phyloP scores from a whole-genome alignment of 2,797 vertebrate genomes.

The Carcharodon carcharias region DNA sequence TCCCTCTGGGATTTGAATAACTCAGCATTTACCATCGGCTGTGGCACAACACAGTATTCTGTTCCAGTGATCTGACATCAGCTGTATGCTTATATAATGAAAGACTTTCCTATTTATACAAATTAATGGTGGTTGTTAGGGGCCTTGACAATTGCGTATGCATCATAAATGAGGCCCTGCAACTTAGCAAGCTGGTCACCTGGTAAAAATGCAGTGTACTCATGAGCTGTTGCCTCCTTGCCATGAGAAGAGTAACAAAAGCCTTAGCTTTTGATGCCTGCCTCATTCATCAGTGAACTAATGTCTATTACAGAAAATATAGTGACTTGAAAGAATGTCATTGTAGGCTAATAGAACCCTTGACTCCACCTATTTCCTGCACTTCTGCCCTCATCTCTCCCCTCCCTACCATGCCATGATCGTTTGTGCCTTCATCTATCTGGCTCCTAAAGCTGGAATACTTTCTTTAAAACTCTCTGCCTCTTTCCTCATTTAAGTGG shows the following conservation, averaged over 20 bases:
- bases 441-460: not conserved
- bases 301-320: not conserved
- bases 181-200: not conserved
- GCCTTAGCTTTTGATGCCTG: not conserved
- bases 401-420: not conserved
- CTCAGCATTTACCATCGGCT: no score
- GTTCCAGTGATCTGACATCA: not conserved
- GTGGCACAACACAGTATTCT: not conserved
- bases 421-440: not conserved
- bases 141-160: not conserved
- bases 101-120: not conserved
- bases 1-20: no score
- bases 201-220: not conserved
- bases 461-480: not conserved
- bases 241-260: not conserved
- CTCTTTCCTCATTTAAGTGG: no score
- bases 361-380: not conserved
- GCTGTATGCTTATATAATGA: not conserved
- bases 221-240: not conserved
- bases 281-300: not conserved
- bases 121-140: not conserved
- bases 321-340: not conserved
- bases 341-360: not conserved
- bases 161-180: not conserved
- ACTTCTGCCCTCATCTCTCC: not conserved